phyloP scores from a whole-genome alignment of 2,888 invertebrate genomes.

The Toxonevra muliebris region DNA sequence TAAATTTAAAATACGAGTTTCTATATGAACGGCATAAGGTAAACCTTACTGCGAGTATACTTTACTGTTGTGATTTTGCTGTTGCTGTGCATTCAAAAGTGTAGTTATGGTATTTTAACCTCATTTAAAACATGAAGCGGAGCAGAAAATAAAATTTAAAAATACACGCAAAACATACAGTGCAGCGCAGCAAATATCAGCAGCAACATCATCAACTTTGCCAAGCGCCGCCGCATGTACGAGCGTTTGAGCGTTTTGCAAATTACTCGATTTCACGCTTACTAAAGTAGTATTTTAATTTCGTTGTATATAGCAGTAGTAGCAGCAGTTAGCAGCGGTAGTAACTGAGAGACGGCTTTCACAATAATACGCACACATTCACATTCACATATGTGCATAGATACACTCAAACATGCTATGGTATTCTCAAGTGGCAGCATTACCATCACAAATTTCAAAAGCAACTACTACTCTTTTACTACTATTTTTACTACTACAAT shows the following conservation, averaged over 20 bases:
- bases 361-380: no score
- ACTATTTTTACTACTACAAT: no score
- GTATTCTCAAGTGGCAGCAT: no score
- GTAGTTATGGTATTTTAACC: constrained; percentile 32
- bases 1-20: constrained; percentile 18
- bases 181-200: constrained; percentile 7
- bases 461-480: no score
- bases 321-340: no score
- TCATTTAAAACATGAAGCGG: constrained; percentile 35
- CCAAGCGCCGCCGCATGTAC: neutral
- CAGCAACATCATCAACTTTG: constrained; percentile 8
- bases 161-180: neutral
- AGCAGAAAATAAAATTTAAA: constrained; percentile 26
- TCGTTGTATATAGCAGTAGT: no score
- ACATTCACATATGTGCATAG: neutral
- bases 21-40: neutral
- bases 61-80: constrained; percentile 30
- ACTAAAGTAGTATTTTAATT: no score
- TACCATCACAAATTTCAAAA: no score
- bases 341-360: no score
- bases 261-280: no score
- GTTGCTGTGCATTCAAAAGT: constrained; percentile 29
- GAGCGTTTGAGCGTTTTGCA: neutral
- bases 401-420: neutral
- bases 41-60: constrained; percentile 11